Evolutionary conservation across 2,797 vertebrate species (phyloP).

Genomic region (Pseudochirops corinnae): DNA sequence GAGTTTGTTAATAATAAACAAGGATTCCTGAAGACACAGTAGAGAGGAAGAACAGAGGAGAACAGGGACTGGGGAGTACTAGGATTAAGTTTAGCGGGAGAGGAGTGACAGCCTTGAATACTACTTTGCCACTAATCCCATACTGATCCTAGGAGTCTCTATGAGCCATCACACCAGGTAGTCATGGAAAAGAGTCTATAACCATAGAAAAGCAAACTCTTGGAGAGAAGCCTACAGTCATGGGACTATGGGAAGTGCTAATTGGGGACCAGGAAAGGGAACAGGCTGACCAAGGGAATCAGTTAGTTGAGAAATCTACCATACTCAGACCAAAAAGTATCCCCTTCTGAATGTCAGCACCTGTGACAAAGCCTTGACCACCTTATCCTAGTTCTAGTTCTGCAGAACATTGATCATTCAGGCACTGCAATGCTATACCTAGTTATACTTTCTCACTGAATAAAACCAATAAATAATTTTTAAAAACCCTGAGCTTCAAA

Average conservation of each 20-base stretch:
- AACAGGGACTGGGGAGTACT: background rate
- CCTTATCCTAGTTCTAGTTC: background rate
- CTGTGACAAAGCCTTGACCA: background rate
- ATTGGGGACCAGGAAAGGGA: background rate
- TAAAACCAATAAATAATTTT: background rate
- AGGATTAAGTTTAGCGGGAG: too few relatives aligned
- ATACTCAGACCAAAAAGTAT: background rate
- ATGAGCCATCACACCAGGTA: background rate
- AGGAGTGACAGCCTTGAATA: background rate
- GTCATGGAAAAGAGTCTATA: background rate
- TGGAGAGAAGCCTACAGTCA: background rate
- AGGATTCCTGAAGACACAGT: background rate
- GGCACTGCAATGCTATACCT: background rate
- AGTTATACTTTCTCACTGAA: background rate
- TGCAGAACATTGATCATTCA: background rate
- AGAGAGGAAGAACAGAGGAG: background rate
- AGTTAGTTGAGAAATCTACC: background rate
- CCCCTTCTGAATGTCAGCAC: background rate
- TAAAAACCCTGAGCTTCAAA: background rate
- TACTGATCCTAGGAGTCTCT: background rate
- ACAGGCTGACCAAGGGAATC: background rate
- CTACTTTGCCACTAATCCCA: background rate
- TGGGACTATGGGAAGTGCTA: background rate
- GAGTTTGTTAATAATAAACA: background rate
- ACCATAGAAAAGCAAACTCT: background rate